These are phyloP conservation scores for Tachina fera DNA, from an alignment of 2,888 invertebrate species.

Conservation along the genomic window DNA sequence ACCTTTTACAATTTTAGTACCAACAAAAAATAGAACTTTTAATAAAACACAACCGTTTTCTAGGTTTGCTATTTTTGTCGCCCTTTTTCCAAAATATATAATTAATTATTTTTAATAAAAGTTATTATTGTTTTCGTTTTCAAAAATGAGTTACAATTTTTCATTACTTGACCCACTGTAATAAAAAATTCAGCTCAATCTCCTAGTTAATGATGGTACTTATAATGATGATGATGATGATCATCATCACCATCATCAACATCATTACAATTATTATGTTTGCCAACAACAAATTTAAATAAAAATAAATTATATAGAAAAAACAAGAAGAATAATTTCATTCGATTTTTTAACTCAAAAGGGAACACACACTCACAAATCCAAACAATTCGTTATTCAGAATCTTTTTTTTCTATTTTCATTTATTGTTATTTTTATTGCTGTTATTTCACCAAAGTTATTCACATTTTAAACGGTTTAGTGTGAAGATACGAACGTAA, in stretches of 20 bases:
- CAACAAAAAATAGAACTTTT: too few relatives aligned
- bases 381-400: constrained; percentile 52
- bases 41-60: too few relatives aligned
- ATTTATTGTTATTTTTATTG: constrained; percentile 29
- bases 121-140: too few relatives aligned
- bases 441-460: constrained; percentile 58
- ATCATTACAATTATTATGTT: constrained; percentile 14
- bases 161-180: constrained; percentile 25
- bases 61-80: not conserved
- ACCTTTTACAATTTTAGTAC: too few relatives aligned
- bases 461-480: constrained; percentile 68
- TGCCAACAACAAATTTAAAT: constrained; percentile 37
- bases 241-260: constrained; percentile 25
- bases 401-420: constrained; percentile 53
- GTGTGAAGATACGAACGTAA: constrained; percentile 60
- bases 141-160: not conserved
- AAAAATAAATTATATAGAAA: constrained; percentile 51
- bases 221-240: constrained; percentile 12
- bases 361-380: constrained; percentile 59
- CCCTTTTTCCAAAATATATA: not conserved
- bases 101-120: not conserved
- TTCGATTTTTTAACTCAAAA: constrained; percentile 70
- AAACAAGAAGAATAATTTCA: constrained; percentile 68
- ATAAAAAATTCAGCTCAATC: constrained; percentile 52
- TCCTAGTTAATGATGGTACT: constrained; percentile 50